A percentile compares a stretch with the other conserved stretches of the same genome.
phyloP scores from a whole-genome alignment of 2,888 invertebrate species.

The Parnassius apollo region DNA sequence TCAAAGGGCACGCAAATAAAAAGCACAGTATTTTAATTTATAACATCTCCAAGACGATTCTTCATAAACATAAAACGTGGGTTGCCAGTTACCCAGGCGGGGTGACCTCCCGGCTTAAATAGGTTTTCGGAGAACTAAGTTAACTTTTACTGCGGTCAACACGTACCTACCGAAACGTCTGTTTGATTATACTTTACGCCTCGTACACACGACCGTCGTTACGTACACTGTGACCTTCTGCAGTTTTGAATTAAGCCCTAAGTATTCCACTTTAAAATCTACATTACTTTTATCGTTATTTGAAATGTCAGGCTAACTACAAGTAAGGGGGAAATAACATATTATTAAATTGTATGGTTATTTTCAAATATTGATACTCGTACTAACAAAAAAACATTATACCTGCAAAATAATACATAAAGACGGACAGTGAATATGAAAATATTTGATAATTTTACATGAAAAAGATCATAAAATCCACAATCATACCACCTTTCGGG shows the following conservation, averaged over 20 bases:
- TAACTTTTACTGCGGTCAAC: conserved; percentile 24
- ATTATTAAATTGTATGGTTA: too few relatives aligned
- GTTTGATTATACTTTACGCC: conserved; percentile 21
- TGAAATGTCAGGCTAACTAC: background rate
- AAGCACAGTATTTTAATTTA: conserved; percentile 45
- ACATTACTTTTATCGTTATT: background rate
- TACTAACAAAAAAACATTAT: too few relatives aligned
- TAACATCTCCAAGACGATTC: conserved; percentile 45
- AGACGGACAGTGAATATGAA: too few relatives aligned
- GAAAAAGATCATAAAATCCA: too few relatives aligned
- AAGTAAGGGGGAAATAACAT: too few relatives aligned
- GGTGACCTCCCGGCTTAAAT: conserved; percentile 31
- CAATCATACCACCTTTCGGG: too few relatives aligned
- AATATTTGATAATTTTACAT: too few relatives aligned
- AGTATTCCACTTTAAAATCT: conserved; percentile 1
- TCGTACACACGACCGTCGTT: conserved; percentile 47
- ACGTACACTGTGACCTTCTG: conserved; percentile 15
- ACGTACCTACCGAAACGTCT: conserved; percentile 1
- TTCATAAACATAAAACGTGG: conserved; percentile 57
- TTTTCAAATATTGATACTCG: too few relatives aligned
- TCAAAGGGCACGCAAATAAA: conserved; percentile 42
- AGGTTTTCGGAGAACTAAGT: conserved; percentile 51
- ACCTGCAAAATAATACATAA: too few relatives aligned
- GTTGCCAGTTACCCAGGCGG: conserved; percentile 13
- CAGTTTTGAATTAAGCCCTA: conserved; percentile 40